Conservation (phyloP, 1,140 invertebrate species). For the Drosophila bipectinata region DNA sequence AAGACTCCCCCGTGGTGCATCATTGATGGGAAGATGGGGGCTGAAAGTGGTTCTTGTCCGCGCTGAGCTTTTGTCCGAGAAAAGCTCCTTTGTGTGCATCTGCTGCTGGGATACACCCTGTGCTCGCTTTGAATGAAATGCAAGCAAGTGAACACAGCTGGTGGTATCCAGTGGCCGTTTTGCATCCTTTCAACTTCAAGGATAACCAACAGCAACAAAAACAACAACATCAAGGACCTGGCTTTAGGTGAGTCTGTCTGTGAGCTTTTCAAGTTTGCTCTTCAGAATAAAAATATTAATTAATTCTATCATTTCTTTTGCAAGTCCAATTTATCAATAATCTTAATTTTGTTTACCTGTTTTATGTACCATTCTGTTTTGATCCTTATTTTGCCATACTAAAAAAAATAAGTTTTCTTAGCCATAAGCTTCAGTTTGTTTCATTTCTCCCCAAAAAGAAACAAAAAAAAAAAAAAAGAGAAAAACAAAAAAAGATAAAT, state of each 20-base stretch:
- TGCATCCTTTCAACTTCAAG: slow-evolving; percentile 45
- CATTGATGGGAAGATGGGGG: background rate
- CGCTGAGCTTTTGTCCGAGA: slow-evolving; percentile 53
- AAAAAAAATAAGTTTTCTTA: slow-evolving; percentile 61
- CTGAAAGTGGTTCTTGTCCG: slow-evolving; percentile 48
- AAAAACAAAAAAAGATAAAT: slow-evolving; percentile 37
- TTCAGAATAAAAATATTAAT: slow-evolving; percentile 6
- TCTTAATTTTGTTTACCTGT: slow-evolving; percentile 29
- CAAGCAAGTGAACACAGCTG: slow-evolving; percentile 97
- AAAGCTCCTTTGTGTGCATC: slow-evolving; percentile 81
- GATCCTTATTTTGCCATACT: slow-evolving; percentile 63
- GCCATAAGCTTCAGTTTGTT: slow-evolving; percentile 75
- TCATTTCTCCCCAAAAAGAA: slow-evolving; percentile 41
- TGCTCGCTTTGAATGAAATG: slow-evolving; percentile 92
- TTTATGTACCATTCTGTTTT: slow-evolving; percentile 28
- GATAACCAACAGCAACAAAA: slow-evolving; percentile 15
- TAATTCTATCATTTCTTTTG: slow-evolving; percentile 34
- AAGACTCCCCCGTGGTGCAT: slow-evolving; percentile 7
- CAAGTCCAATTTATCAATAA: slow-evolving; percentile 57
- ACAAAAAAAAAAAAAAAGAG: slow-evolving; percentile 8
- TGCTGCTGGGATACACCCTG: slow-evolving; percentile 95
- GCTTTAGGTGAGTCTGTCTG: slow-evolving; percentile 47
- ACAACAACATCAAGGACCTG: slow-evolving; percentile 1
- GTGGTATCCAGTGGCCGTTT: slow-evolving; percentile 95
- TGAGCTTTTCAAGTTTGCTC: slow-evolving; percentile 20